Base-by-base conservation (phyloP, 2,888 invertebrate genomes). In the Xestia sexstrigata region DNA sequence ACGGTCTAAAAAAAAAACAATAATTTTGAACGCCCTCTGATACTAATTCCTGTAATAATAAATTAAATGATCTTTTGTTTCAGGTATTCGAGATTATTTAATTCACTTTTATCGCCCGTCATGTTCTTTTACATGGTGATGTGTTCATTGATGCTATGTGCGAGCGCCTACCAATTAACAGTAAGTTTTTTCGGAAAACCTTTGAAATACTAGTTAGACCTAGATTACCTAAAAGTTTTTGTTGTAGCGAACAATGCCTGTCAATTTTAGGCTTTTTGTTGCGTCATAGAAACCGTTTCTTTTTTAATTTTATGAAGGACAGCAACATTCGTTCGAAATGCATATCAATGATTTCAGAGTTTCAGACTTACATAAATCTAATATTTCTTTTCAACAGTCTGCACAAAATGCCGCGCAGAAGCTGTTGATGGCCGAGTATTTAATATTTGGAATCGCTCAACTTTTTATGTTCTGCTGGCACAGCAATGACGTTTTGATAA, bases 401-500 rank as follows among this genome's bases (percentile, higher is more conserved):
- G 93, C 93, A 15, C 92, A 92, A 58, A 92, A 92, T 70, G 86
- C 94, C 0, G 91, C 93, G 3, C 95, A 96, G 81, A 95, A 92
- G 55, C 71, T 96, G 2, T 78, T 95, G 23, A 92, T 94, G 90
- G 95, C 94, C 0, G 95, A 96, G 84, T 96, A 95, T 82, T 88
- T 96, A n/a, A 77, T 94, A 58, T 96, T 96, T 81, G 95, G 94
- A 11, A 89, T 96, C 39, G 93, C 94, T 17, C 95, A 96, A 85
- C 89, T 96, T 2, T 96, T 95, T 76, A 80, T 95, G 78, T 95
- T 93, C 75, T 96, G 96, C 79, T 96, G 95, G 95, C 96, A 96
- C 70, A 95, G 96, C 83, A 95, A 95, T 71, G 93, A 92, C 58
- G 95, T 95, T 58, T 85, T 94, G 6, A 79, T 91, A 11, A 95